Evolutionary conservation across 2,797 vertebrate genomes (phyloP).

Genomic region (Varecia variegata): DNA sequence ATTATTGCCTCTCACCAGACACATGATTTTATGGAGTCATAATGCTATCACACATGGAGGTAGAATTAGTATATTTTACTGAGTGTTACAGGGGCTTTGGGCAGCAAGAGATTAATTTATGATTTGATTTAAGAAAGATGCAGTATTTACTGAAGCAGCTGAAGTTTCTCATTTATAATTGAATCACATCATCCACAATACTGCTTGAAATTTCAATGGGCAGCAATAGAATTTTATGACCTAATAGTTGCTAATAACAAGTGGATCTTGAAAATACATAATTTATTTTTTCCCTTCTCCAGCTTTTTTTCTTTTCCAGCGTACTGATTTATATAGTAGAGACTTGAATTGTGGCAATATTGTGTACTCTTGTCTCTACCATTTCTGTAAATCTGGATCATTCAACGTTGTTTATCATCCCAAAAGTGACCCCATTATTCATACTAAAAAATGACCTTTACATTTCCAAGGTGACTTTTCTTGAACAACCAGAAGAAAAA

Average conservation of each 20-base stretch:
- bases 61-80: constrained; percentile 19
- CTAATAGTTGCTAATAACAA: background rate
- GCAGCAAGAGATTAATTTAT: constrained; percentile 45
- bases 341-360: background rate
- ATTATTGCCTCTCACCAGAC: constrained; percentile 8
- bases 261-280: background rate
- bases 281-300: background rate
- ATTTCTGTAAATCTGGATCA: background rate
- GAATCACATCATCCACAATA: constrained; percentile 43
- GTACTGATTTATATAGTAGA: background rate
- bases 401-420: background rate
- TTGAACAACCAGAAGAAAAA: background rate
- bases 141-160: constrained; percentile 48
- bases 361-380: background rate
- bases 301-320: background rate
- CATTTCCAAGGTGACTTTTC: background rate
- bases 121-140: constrained; percentile 54
- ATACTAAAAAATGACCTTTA: constrained; percentile 36
- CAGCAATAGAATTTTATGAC: constrained; percentile 57
- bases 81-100: background rate
- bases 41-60: background rate
- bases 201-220: constrained; percentile 51
- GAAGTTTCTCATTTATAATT: constrained; percentile 63
- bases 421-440: background rate
- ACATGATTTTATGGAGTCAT: constrained; percentile 8